phyloP scores from a whole-genome alignment of 1,140 invertebrate genomes.

The Neelides sp. region DNA sequence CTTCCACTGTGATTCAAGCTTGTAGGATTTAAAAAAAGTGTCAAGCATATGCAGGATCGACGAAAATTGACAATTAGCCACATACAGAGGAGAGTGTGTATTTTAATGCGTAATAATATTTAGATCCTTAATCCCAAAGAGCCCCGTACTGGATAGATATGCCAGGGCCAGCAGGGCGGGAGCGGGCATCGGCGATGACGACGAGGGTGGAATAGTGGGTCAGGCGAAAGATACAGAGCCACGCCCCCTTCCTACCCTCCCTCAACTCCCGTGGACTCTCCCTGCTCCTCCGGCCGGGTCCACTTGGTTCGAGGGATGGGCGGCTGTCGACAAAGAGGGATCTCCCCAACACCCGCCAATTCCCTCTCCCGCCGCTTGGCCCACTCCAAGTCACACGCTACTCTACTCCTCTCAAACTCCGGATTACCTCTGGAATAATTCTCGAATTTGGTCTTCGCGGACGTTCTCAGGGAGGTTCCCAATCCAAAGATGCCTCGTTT shows the following conservation, averaged over 20 bases:
- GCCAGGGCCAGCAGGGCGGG: not conserved
- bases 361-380: not conserved
- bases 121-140: no score
- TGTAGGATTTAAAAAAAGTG: no score
- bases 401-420: not conserved
- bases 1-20: not conserved
- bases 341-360: not conserved
- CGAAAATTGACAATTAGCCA: no score
- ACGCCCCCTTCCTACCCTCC: no score
- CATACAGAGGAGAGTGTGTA: no score
- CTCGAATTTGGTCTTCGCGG: constrained; percentile 31
- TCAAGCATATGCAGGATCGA: no score
- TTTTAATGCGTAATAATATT: no score
- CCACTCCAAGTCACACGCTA: not conserved
- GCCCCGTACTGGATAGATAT: no score
- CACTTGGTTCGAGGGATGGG: not conserved
- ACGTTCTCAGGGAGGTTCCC: constrained; percentile 99
- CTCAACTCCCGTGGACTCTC: no score
- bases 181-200: not conserved
- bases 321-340: not conserved
- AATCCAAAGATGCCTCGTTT: constrained; percentile 99
- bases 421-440: constrained; percentile 31
- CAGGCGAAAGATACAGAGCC: no score
- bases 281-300: not conserved
- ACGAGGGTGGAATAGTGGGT: not conserved